Base-by-base conservation (phyloP, 2,113 vertebrate genomes). In the Chaetops frenatus region DNA sequence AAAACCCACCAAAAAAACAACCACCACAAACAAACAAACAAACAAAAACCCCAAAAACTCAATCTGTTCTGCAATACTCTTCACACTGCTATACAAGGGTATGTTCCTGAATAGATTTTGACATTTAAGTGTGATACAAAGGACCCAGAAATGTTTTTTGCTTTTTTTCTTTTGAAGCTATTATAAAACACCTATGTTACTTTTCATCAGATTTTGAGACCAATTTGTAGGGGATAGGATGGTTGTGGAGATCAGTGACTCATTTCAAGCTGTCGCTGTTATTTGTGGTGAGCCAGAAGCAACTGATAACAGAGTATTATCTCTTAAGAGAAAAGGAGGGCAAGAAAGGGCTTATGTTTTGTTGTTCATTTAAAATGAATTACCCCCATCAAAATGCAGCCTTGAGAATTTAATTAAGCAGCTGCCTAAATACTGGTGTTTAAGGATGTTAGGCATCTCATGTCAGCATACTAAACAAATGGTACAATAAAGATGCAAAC, bases 401-500 rank as follows among this genome's bases (percentile, higher is more conserved):
- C 96, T 96, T 93, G 96, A 97, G 85, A 96, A 97, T 97, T 97
- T 98, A 97, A 97, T 98, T 95, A 97, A 97, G 90, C 95, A 97
- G 94, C 94, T 94, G 95, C 88, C 94, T 96, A 96, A 97, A 95
- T 92, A 91, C 86, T 88, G 86, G 86, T 94, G 89, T 96, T 95
- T 95, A 79, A 94, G 96, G 86, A 96, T 95, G 93, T 84, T 78
- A 95, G 86, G 83, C 56, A 88, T 54, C 83, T 64, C n/a, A 9
- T 96, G 95, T 97, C 97, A 98, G 90, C 9, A 10, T 86, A 90
- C 95, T 95, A 92, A 98, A 98, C 98, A 98, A 98, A 98, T 92
- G 96, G 95, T 58, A 66, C 92, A 94, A 95, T 96, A 97, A 97
- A 97, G 94, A 96, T 96, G 86, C 91, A 86, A 94, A 94, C 88